phyloP scores from a whole-genome alignment of 2,888 invertebrate genomes.

The Branchellion lobata region DNA sequence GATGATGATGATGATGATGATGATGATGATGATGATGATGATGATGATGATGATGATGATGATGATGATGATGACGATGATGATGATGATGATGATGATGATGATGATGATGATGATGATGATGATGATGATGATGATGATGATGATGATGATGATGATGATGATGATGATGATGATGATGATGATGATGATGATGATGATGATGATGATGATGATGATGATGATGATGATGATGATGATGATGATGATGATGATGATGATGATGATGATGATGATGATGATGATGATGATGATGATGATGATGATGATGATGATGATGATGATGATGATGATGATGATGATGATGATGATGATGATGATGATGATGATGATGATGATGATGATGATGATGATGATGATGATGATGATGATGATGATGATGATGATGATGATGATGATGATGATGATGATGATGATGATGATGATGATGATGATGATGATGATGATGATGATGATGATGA shows the following conservation, averaged over 20 bases:
- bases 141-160: constrained; percentile 36
- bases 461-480: constrained; percentile 32
- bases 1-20: constrained; percentile 33
- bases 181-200: constrained; percentile 40
- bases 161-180: constrained; percentile 36
- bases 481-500: constrained; percentile 19
- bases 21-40: constrained; percentile 28
- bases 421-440: constrained; percentile 32
- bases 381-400: constrained; percentile 40
- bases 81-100: constrained; percentile 28
- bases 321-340: constrained; percentile 36
- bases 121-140: constrained; percentile 40
- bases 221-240: constrained; percentile 35
- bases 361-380: constrained; percentile 39
- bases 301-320: constrained; percentile 41
- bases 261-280: constrained; percentile 35
- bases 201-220: constrained; percentile 16
- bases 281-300: constrained; percentile 41
- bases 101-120: constrained; percentile 28
- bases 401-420: constrained; percentile 41
- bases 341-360: constrained; percentile 40
- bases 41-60: constrained; percentile 36
- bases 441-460: constrained; percentile 32
- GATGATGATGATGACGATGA: constrained; percentile 7
- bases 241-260: constrained; percentile 34